phyloP scores from a whole-genome alignment of 2,113 vertebrate species.

The Gallinago paraguaiae region DNA sequence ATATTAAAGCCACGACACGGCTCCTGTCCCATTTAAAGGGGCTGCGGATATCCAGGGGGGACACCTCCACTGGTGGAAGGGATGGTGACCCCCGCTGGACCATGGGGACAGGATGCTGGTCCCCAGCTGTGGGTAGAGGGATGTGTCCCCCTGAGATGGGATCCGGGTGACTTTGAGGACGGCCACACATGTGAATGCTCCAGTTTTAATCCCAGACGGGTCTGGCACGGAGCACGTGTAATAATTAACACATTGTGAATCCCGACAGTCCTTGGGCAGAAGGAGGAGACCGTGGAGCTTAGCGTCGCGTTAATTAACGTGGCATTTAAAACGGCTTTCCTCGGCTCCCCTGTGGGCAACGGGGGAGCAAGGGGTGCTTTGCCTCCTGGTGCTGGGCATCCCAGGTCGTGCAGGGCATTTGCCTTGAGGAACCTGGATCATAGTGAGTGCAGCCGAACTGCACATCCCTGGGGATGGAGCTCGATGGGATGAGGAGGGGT shows the following conservation, averaged over 20 bases:
- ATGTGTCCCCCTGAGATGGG: accelerated
- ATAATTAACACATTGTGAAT: neutral
- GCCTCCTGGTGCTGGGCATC: neutral
- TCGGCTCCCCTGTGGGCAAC: accelerated
- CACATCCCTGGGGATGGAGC: neutral
- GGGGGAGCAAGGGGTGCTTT: neutral
- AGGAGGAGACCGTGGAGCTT: neutral
- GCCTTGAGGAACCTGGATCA: neutral
- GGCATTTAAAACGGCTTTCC: neutral
- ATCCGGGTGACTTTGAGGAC: neutral
- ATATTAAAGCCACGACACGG: accelerated
- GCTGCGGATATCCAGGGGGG: accelerated
- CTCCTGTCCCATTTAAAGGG: accelerated
- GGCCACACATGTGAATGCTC: accelerated
- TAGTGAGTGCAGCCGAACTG: neutral
- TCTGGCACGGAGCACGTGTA: accelerated
- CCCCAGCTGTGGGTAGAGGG: neutral
- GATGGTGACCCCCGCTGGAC: accelerated
- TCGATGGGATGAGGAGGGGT: neutral
- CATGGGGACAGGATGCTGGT: accelerated
- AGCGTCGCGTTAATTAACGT: accelerated
- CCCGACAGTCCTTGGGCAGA: neutral
- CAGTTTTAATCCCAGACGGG: neutral
- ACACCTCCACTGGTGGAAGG: accelerated
- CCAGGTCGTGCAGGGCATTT: neutral